Evolutionary conservation across 2,113 vertebrate genomes (phyloP), one percentile per base, ranked within the genome.

Genomic region (Myiagra hebetior): DNA sequence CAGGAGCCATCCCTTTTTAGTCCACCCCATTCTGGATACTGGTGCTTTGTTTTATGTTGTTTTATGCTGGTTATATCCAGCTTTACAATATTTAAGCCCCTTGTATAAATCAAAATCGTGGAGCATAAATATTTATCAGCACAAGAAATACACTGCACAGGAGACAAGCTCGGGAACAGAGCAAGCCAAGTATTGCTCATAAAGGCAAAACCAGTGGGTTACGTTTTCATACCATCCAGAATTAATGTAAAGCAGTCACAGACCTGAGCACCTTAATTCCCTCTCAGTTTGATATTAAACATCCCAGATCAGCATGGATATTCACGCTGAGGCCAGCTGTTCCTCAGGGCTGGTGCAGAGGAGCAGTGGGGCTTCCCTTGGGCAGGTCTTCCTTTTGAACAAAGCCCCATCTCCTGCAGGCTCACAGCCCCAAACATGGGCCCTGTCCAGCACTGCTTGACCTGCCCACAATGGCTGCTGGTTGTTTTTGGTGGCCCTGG

Each of bases 121-220:
- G 69, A 89, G 80, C 86, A 95, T 97, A 97, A 97, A 97, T 97
- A 97, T 96, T 96, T 97, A 96, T 94, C 92, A 93, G 96, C 85
- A 79, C 68, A 94, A 96, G 89, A 87, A 97, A 96, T 79, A 91
- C 46, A 37, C 73, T 91, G 91, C 93, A 89, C 60, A 62, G 80
- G 89, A 96, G 92, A 96, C 93, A 89, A 84, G 84, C 95, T 91
- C 5, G 0, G 83, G 83, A 92, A 60, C 60, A 68, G 83, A 85
- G 53, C 55, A 81, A 92, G 80, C 80, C 86, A 85, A 93, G 33
- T 79, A 60, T 73, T 87, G 88, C 94, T 94, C 87, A 89, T 68
- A 87, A 89, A 96, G 92, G 46, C 73, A 89, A 91, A 95, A 81
- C 3, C 80, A 64, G 41, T 0, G 4, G 39, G 79, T 82, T 85